A percentile compares a stretch with the other conserved stretches of the same genome.
Conservation (phyloP, 2,888 invertebrate genomes). For the Cybosia mesomella region DNA sequence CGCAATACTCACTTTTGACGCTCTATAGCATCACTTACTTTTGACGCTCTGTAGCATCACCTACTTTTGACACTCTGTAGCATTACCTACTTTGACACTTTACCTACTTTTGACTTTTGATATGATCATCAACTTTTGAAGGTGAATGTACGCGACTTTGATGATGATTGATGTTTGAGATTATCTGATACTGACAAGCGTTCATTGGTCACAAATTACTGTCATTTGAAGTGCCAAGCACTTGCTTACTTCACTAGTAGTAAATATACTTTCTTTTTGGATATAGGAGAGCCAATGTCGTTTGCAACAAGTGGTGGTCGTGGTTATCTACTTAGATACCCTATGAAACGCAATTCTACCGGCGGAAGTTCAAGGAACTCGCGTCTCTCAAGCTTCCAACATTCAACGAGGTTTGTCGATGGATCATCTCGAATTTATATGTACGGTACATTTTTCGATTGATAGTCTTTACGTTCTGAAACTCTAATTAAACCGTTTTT, state of each 20-base stretch:
- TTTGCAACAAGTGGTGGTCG: conserved; percentile 45
- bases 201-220: too few relatives aligned
- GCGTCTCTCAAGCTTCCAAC: conserved; percentile 72
- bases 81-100: too few relatives aligned
- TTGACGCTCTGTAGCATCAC: too few relatives aligned
- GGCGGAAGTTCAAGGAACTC: conserved; percentile 72
- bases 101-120: too few relatives aligned
- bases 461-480: not conserved
- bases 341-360: conserved; percentile 67
- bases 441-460: not conserved
- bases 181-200: too few relatives aligned
- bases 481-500: too few relatives aligned
- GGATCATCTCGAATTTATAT: not conserved
- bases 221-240: not conserved
- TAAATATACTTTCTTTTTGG: not conserved
- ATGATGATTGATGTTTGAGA: too few relatives aligned
- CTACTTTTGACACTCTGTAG: too few relatives aligned
- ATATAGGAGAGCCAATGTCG: conserved; percentile 18
- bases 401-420: conserved; percentile 55
- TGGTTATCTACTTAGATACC: conserved; percentile 48
- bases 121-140: too few relatives aligned
- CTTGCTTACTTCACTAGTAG: not conserved
- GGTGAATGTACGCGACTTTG: too few relatives aligned
- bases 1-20: too few relatives aligned
- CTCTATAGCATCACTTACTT: too few relatives aligned